These are phyloP conservation scores for Hemicentrotus pulcherrimus DNA, from an alignment of 35 echinoderm and acorn worm genomes.

Conservation along the genomic window DNA sequence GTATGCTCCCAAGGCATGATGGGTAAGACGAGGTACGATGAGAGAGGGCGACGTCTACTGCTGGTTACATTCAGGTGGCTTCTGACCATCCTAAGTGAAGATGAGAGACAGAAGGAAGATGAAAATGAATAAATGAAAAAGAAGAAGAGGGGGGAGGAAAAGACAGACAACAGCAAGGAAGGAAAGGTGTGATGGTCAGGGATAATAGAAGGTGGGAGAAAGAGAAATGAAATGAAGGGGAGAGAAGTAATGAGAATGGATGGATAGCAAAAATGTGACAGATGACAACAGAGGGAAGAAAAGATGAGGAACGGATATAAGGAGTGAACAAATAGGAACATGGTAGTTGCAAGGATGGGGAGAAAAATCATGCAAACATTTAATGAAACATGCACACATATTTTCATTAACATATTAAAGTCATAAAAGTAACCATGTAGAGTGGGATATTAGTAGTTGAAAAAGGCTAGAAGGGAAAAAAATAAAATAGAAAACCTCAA, in stretches of 20 bases:
- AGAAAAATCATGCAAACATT: too few relatives aligned
- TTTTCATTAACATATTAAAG: too few relatives aligned
- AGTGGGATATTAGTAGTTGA: too few relatives aligned
- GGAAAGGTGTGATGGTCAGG: background rate
- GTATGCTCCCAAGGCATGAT: background rate
- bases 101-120: background rate
- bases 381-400: background rate
- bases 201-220: background rate
- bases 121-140: background rate
- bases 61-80: constrained; percentile 55
- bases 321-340: background rate
- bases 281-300: background rate
- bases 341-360: too few relatives aligned
- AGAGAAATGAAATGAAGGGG: background rate
- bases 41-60: constrained; percentile 3
- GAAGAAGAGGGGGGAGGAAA: background rate
- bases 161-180: background rate
- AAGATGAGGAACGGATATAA: background rate
- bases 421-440: too few relatives aligned
- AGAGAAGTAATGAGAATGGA: background rate
- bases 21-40: constrained; percentile 8
- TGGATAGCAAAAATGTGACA: background rate
- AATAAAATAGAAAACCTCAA: too few relatives aligned
- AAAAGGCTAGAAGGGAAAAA: too few relatives aligned
- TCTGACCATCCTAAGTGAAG: constrained; percentile 41